A percentile compares a stretch with the other conserved stretches of the same genome.
Evolutionary conservation across 2,113 vertebrate species (phyloP).

Genomic region (Puntigrus tetrazona): DNA sequence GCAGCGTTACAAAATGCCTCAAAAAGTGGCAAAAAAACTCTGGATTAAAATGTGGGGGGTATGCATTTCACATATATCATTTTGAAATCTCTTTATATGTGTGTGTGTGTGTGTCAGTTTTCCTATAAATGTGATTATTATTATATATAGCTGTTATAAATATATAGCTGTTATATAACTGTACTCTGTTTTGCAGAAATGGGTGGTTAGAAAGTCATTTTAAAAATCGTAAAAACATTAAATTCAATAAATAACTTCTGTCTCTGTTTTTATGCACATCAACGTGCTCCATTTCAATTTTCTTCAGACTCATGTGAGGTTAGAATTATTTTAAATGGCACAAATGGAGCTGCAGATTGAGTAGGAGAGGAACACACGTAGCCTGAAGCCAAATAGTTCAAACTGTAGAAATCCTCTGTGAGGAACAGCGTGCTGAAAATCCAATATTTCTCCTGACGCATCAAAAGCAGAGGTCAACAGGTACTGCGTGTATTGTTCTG

Average conservation of each 20-base stretch:
- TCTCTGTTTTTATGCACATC: neutral
- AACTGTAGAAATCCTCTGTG: neutral
- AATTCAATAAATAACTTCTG: neutral
- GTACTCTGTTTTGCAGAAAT: neutral
- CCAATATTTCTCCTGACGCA: slow-evolving; percentile 1
- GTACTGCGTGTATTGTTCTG: neutral
- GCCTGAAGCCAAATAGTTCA: slow-evolving; percentile 12
- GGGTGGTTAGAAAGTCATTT: neutral
- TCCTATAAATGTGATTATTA: neutral
- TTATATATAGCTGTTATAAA: neutral
- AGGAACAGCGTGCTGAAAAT: slow-evolving; percentile 8
- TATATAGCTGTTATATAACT: neutral
- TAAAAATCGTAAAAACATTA: too few species aligned
- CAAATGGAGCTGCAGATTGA: neutral
- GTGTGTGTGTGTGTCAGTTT: neutral
- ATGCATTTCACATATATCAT: too few species aligned
- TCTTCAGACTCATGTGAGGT: neutral
- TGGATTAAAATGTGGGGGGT: neutral
- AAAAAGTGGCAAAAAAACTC: neutral
- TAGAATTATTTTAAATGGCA: neutral
- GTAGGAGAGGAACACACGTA: neutral
- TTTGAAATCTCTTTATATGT: too few species aligned
- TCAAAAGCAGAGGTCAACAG: neutral
- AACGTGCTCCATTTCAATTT: neutral
- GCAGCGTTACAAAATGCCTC: neutral